Conservation (phyloP, 1,140 invertebrate genomes). For the Eubasilissa regina region DNA sequence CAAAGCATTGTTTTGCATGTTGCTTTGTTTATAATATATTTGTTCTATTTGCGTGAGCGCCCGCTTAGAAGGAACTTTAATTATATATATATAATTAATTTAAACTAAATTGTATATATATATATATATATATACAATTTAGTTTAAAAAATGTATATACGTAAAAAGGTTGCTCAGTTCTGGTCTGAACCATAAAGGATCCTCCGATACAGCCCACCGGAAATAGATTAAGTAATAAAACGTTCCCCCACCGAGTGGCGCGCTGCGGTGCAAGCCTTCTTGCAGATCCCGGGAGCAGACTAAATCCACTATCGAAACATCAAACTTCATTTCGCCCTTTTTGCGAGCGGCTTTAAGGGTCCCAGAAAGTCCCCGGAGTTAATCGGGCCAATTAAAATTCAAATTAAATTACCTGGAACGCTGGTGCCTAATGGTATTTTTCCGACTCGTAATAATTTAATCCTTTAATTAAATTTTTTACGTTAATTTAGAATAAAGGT, state of each 20-base stretch:
- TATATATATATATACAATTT: too few relatives aligned
- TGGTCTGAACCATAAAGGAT: background rate
- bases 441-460: background rate
- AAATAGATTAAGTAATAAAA: background rate
- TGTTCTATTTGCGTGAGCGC: too few relatives aligned
- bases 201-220: background rate
- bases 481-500: too few relatives aligned
- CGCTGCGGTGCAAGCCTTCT: background rate
- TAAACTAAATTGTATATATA: too few relatives aligned
- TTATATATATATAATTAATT: too few relatives aligned
- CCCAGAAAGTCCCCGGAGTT: background rate
- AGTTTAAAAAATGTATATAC: too few relatives aligned
- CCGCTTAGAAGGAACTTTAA: too few relatives aligned
- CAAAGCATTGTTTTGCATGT: too few relatives aligned
- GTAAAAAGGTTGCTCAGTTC: background rate
- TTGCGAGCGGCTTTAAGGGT: background rate
- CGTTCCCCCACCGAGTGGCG: slow-evolving; percentile 3
- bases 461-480: slow-evolving; percentile 6
- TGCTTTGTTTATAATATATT: too few relatives aligned
- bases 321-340: slow-evolving; percentile 1
- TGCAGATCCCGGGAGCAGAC: background rate
- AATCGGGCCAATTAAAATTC: slow-evolving; percentile 30
- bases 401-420: background rate
- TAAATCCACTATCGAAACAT: background rate
- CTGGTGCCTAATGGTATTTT: slow-evolving; percentile 18